Evolutionary conservation across 2,797 vertebrate species (phyloP), one percentile per base, ranked within the genome.

Genomic region (Anas georgica): DNA sequence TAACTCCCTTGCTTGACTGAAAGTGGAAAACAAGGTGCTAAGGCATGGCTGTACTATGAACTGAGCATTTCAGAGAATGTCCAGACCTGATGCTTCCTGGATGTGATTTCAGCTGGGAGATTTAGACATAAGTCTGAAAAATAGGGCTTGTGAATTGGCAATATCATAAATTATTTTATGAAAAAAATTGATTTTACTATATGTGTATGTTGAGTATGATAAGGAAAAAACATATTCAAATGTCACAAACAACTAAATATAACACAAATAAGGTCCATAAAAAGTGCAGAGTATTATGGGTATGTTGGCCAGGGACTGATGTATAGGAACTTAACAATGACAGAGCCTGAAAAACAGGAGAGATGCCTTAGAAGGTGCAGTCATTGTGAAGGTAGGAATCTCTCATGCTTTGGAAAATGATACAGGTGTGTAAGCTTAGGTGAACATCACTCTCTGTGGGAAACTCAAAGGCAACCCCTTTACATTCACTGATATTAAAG

Each of bases 401-500:
- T 73, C 14, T 43, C 15, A 10, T 20, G 33, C 31, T 58, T 63
- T 82, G 37, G 45, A 7, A 75, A 72, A 64, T 15, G 17, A 12
- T 60, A 15, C 17, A 12, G 23, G 2, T 78, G 10, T 54, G 55
- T 46, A 70, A 85, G 60, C 26, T 62, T 12, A 48, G 28, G 20
- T 48, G 37, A 56, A 43, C 1, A 1, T n/a, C 41, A 31, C 0
- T 0, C 14, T 67, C 29, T 29, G 8, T n/a, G 45, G 12, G 67
- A 55, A 3, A 26, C 33, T 63, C 41, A 90, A 55, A 62, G 23
- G 3, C 58, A 60, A n/a, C 7, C 5, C 7, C 10, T 39, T 54
- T 31, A 58, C 26, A 9, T 58, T 9, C 35, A 75, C 69, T 39
- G 31, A 43, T 82, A 82, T 92, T 79, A 54, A 10, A 37, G 10